Conservation (phyloP, 2,113 vertebrate species). For the Ascaphus truei region DNA sequence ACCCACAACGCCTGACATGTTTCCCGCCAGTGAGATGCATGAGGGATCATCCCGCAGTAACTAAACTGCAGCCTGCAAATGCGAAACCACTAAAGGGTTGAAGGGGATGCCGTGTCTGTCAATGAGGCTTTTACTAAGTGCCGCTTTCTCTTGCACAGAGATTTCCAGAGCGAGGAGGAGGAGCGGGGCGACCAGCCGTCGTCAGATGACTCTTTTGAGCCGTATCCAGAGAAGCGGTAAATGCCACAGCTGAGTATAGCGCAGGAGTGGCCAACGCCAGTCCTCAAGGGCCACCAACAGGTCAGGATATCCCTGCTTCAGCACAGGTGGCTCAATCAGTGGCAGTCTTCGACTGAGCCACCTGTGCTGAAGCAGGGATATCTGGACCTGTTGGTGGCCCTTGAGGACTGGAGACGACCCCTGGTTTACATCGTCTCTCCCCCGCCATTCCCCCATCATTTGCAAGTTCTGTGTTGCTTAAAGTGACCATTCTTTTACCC, state of each 20-base stretch:
- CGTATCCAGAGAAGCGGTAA: conserved; percentile 74
- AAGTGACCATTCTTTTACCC: too few species aligned
- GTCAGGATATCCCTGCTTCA: too few species aligned
- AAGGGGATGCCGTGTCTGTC: too few species aligned
- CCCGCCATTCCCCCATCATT: too few species aligned
- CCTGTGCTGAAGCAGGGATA: too few species aligned
- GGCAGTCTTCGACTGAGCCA: too few species aligned
- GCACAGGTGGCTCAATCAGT: too few species aligned
- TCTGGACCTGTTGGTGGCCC: too few species aligned
- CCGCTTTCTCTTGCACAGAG: conserved; percentile 57
- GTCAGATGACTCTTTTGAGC: conserved; percentile 77
- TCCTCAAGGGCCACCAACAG: too few species aligned
- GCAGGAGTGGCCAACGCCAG: not conserved
- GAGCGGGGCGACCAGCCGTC: conserved; percentile 57
- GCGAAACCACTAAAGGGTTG: too few species aligned
- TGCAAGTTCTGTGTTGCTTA: not conserved
- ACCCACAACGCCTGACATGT: not conserved
- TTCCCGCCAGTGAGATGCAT: not conserved
- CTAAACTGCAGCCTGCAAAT: not conserved
- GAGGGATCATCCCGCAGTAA: not conserved
- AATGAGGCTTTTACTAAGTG: not conserved
- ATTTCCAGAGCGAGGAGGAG: conserved; percentile 71
- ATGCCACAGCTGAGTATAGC: conserved; percentile 10
- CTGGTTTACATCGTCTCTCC: too few species aligned
- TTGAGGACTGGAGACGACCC: too few species aligned